Percentiles rank a stretch among this genome's conserved stretches.
phyloP scores from a whole-genome alignment of 2,113 vertebrate genomes.

The Columbina picui region DNA sequence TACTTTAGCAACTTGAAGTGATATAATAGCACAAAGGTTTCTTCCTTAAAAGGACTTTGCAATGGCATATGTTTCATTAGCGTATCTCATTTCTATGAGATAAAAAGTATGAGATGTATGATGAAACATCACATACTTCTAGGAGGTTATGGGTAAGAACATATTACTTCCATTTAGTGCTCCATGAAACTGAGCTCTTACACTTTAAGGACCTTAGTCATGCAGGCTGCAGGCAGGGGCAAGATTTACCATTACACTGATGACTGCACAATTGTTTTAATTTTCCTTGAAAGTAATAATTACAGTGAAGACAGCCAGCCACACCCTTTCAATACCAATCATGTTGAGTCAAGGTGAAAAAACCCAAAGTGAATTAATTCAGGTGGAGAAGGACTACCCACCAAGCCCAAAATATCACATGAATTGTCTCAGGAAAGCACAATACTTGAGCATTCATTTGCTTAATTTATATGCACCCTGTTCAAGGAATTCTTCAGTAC shows the following conservation, averaged over 20 bases:
- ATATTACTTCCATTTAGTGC: not conserved
- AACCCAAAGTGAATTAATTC: not conserved
- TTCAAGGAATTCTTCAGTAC: not conserved
- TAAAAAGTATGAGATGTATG: not conserved
- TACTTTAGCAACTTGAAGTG: not conserved
- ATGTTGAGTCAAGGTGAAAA: slow-evolving; percentile 1
- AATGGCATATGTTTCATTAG: not conserved
- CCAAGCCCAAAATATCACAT: not conserved
- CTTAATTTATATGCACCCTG: not conserved
- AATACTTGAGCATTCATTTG: not conserved
- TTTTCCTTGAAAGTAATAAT: slow-evolving; percentile 30
- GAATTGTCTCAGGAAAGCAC: not conserved
- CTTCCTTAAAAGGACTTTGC: not conserved
- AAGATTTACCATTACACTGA: not conserved
- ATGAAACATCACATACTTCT: not conserved
- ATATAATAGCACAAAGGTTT: not conserved
- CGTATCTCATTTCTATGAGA: not conserved
- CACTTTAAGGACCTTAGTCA: not conserved
- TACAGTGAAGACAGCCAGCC: not conserved
- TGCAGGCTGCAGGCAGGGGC: not conserved
- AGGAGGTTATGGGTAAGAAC: not conserved
- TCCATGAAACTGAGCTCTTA: not conserved
- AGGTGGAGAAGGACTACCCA: not conserved
- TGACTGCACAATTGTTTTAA: not conserved
- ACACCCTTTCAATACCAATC: not conserved